Base-by-base conservation (phyloP, 2,797 vertebrate species). In the Parauchenoglanis ngamensis region DNA sequence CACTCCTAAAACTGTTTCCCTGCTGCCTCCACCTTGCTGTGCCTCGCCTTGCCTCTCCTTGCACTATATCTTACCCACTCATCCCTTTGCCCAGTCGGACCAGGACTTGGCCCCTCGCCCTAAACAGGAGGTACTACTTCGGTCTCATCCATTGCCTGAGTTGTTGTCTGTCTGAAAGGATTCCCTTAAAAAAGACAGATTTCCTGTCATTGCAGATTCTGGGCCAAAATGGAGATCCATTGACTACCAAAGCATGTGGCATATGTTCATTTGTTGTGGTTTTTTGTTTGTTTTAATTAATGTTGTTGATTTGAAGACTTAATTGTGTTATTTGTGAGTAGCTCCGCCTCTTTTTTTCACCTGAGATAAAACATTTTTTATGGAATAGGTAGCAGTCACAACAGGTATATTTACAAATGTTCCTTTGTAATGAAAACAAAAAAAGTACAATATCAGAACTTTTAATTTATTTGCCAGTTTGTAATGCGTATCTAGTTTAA, bases 61-160 rank as follows among this genome's bases (percentile, higher is more conserved):
- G 83, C 89, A 73, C 83, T 31, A 87, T 83, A 75, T 59, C 83
- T 86, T 88, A 91, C 91, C 86, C 90, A 87, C 90, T 67, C 90
- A 92, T 90, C 90, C 91, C 88, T 87, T 94, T 95, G 95, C 94
- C 95, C 95, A 97, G 95, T 96, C 89, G 97, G 98, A 99, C 94
- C 96, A 98, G 93, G 97, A 99, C 94, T 95, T 96, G 96, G 97
- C 97, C 91, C 96, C 96, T 92, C 96, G 97, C 94, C 97, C 97
- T 96, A 99, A 98, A 95, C 97, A 98, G 96, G 98, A 99, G 98
- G 98, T 99, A 99, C 96, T 92, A 91, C 91, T 91, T 91, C 92
- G 90, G 89, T 83, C 81, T 87, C 75, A 86, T 85, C 76, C 90
- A 90, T 90, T 91, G 89, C 93, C 87, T 92, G 63, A 90, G 78